Conservation (phyloP, 2,888 invertebrate species). For the Diogma glabrata region DNA sequence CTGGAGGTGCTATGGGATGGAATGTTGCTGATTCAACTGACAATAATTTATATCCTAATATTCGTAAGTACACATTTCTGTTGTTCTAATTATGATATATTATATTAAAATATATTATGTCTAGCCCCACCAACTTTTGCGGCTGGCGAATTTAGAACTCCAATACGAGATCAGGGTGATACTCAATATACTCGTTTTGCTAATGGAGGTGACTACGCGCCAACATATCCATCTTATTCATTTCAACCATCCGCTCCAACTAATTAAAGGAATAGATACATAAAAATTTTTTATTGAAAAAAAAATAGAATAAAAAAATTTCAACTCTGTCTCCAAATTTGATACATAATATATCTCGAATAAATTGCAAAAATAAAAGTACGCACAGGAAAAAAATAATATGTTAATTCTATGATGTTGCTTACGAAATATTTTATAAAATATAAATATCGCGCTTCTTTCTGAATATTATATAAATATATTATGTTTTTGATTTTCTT, state of each 20-base stretch:
- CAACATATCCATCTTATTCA: conserved; percentile 48
- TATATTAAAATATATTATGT: conserved; percentile 21
- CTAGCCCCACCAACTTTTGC: conserved; percentile 55
- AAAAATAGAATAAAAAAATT: too few relatives aligned
- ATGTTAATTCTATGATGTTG: too few relatives aligned
- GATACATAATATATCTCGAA: too few relatives aligned
- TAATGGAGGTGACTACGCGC: conserved; percentile 42
- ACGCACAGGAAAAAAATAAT: too few relatives aligned
- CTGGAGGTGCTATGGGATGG: conserved; percentile 35
- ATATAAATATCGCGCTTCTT: too few relatives aligned
- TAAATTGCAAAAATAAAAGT: too few relatives aligned
- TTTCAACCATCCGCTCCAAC: conserved; percentile 45
- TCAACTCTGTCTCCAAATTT: too few relatives aligned
- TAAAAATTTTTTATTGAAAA: too few relatives aligned
- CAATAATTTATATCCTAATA: conserved; percentile 37
- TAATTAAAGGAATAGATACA: too few relatives aligned
- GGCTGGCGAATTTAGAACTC: conserved; percentile 48
- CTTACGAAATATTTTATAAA: too few relatives aligned
- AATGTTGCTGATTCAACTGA: conserved; percentile 28
- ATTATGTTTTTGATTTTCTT: too few relatives aligned
- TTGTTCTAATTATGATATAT: neutral
- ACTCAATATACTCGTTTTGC: conserved; percentile 43
- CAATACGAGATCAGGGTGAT: conserved; percentile 52
- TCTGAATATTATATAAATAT: too few relatives aligned
- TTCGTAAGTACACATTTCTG: conserved; percentile 35